A percentile compares a stretch with the other conserved stretches of the same genome.
Conservation (phyloP, 2,888 invertebrate species). For the Drosophila melanosoma region DNA sequence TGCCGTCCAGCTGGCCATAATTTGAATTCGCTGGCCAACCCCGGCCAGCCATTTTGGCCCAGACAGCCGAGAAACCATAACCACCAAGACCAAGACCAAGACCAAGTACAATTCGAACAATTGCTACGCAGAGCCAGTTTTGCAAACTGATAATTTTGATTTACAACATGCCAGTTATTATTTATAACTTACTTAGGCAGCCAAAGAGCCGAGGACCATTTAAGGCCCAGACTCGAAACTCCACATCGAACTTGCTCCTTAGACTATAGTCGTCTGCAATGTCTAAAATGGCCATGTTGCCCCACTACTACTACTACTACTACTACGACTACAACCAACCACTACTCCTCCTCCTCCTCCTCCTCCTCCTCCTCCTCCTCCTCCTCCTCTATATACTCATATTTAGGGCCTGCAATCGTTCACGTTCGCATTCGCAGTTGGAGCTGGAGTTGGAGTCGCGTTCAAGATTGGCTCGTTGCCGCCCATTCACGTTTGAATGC, state of each 20-base stretch:
- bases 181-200: constrained; percentile 85
- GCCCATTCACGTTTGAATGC: constrained; percentile 77
- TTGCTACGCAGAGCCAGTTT: constrained; percentile 50
- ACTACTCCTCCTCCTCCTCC: constrained; percentile 13
- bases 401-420: constrained; percentile 44
- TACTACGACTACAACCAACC: not conserved
- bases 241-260: constrained; percentile 6
- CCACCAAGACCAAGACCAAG: constrained; percentile 8
- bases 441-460: not conserved
- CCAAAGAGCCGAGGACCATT: constrained; percentile 60
- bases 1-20: constrained; percentile 51
- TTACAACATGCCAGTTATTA: constrained; percentile 85
- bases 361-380: constrained; percentile 3
- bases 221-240: constrained; percentile 49
- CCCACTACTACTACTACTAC: not conserved
- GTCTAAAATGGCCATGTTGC: constrained; percentile 63
- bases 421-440: constrained; percentile 5
- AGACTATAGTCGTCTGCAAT: constrained; percentile 31
- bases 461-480: constrained; percentile 49
- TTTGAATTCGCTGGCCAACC: constrained; percentile 59
- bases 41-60: constrained; percentile 19
- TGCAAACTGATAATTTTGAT: constrained; percentile 85
- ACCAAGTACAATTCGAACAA: constrained; percentile 57
- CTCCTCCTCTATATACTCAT: constrained; percentile 34
- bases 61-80: too few species aligned